Evolutionary conservation across 2,797 vertebrate genomes (phyloP).

Genomic region (Columba guinea): DNA sequence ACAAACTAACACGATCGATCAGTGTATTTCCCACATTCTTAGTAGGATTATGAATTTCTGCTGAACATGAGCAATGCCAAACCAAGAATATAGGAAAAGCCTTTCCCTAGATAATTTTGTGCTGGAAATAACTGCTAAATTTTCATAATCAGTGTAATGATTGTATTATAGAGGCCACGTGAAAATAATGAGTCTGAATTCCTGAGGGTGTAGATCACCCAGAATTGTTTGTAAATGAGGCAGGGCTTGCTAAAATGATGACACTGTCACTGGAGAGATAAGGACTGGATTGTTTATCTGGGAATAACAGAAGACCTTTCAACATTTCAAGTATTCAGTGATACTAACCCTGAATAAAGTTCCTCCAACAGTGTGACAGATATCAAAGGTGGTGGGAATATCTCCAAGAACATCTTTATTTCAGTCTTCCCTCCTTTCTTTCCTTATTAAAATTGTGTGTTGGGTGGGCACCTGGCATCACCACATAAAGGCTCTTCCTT

Average conservation of each 20-base stretch:
- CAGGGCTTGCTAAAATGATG: background rate
- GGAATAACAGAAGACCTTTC: background rate
- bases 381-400: accelerated
- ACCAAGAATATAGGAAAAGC: background rate
- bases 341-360: background rate
- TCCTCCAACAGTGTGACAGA: accelerated
- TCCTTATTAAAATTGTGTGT: background rate
- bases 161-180: background rate
- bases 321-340: background rate
- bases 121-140: background rate
- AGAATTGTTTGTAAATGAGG: background rate
- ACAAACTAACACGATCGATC: accelerated
- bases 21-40: background rate
- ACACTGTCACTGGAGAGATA: accelerated
- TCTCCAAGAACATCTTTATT: background rate
- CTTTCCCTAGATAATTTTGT: background rate
- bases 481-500: background rate
- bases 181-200: background rate
- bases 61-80: background rate
- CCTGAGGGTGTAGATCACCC: background rate
- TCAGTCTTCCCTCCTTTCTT: background rate
- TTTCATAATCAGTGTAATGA: background rate
- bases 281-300: background rate
- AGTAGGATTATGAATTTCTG: background rate
- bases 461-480: accelerated